Evolutionary conservation across 37 sponge, comb jelly and placozoan genomes (phyloP).

Genomic region (Spongilla lacustris): DNA sequence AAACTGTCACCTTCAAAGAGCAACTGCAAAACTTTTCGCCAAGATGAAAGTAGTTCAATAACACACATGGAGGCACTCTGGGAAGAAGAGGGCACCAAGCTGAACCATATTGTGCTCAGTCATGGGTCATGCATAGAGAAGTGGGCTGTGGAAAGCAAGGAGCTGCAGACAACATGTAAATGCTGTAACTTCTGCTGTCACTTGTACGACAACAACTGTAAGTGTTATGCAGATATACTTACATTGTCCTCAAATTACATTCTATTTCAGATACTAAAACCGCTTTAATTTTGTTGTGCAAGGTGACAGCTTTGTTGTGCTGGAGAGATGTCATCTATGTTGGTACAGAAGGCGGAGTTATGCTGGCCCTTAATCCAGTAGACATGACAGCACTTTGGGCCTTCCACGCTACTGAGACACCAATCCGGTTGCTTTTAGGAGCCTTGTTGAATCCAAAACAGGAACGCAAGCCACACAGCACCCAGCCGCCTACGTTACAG

Average conservation of each 20-base stretch:
- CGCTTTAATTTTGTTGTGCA: background rate
- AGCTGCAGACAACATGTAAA: background rate
- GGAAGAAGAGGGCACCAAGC: background rate
- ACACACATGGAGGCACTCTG: background rate
- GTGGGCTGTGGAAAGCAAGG: background rate
- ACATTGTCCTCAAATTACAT: too few relatives aligned
- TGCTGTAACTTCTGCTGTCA: background rate
- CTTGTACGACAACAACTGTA: too few relatives aligned
- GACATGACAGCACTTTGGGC: background rate
- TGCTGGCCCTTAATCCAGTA: constrained; percentile 16
- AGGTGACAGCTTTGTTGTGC: constrained; percentile 33
- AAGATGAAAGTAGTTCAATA: too few relatives aligned
- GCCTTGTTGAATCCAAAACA: too few relatives aligned
- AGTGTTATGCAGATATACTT: too few relatives aligned
- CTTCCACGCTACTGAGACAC: background rate
- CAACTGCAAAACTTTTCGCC: too few relatives aligned
- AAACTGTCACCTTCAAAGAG: too few relatives aligned
- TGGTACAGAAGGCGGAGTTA: constrained; percentile 42
- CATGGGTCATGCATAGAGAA: constrained; percentile 10
- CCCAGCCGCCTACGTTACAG: too few relatives aligned
- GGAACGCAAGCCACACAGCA: too few relatives aligned
- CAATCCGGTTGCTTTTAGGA: too few relatives aligned
- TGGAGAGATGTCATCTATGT: constrained; percentile 27
- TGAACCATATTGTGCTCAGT: background rate
- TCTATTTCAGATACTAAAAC: too few relatives aligned